Conservation (phyloP, 2,113 vertebrate species). For the Synodontis membranacea region DNA sequence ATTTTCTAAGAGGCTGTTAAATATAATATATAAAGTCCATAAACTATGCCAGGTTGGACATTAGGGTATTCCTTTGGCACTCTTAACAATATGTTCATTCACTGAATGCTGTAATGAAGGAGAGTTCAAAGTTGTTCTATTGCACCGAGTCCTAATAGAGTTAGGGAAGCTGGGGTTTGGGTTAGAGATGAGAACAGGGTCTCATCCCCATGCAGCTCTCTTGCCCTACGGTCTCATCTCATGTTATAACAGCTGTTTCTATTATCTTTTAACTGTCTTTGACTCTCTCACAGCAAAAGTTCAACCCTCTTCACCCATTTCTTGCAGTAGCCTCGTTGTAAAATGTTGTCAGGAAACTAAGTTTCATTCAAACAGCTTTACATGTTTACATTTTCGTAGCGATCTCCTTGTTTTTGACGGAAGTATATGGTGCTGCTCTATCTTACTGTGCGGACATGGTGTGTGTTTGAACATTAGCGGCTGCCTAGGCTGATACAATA, state of each 20-base stretch:
- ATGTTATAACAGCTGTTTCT: slow-evolving; percentile 2
- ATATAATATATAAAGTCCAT: neutral
- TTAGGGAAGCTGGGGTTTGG: neutral
- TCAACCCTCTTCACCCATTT: neutral
- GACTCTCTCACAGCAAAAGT: neutral
- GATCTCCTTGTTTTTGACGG: neutral
- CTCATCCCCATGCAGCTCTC: neutral
- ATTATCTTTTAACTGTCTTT: neutral
- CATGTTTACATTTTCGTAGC: neutral
- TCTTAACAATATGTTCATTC: neutral
- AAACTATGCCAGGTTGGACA: neutral
- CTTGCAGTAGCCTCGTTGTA: neutral
- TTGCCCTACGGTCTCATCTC: neutral
- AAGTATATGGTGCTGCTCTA: neutral
- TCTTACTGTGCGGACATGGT: neutral
- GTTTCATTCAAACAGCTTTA: neutral
- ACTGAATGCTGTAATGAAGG: neutral
- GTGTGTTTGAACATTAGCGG: neutral
- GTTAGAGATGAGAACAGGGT: neutral
- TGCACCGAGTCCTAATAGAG: neutral
- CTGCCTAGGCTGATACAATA: neutral
- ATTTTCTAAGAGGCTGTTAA: neutral
- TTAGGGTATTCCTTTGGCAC: neutral
- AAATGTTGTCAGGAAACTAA: neutral
- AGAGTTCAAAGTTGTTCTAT: neutral